Evolutionary conservation across 2,888 invertebrate species (phyloP), one percentile per base, ranked within the genome.

Genomic region (Caradrina kadenii): DNA sequence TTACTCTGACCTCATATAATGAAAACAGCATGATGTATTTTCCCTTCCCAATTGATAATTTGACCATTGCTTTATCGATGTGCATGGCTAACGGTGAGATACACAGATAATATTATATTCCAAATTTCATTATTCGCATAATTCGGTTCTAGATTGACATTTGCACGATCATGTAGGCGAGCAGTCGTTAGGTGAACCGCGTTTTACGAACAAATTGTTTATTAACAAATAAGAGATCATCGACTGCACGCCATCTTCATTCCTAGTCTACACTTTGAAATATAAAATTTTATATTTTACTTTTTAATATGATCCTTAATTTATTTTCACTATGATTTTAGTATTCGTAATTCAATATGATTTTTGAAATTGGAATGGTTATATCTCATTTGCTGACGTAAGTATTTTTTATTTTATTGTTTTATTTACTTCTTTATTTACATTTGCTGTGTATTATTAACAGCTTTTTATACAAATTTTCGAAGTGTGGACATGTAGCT

Each of bases 261-360:
- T 79, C 69, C 67, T 85, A 87, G 91, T 94, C 94, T 92, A 94
- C 94, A 94, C 94, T 95, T 95, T 90, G 92, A 94, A 94, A 91
- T 79, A 63, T 55, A 39, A 55, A 55, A 62, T 19, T 26, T 55
- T 69, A 63, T 49, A 52, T 55, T 62, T 48, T 17, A 53, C 17
- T 2, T 55, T 56, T 22, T 45, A 54, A 53, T 49, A 64, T 1
- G 19, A 35, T 11, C 4, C 31, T 58, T 50, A 52, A 54, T 65
- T 26, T 58, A 67, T 42, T 72, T 69, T 55, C 6, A 72, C 13
- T 65, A 61, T 69, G 10, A 70, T 72, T 68, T 75, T 63, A 67
- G 56, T 63, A 65, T 71, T 63, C 45, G 66, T 52, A 42, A 59
- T 69, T 80, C n/a, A 21, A 70, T 73, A 53, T 64, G 35, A 63